These are phyloP conservation scores for Helicorthomorpha holstii DNA, from an alignment of 1,140 invertebrate genomes.

Conservation along the genomic window DNA sequence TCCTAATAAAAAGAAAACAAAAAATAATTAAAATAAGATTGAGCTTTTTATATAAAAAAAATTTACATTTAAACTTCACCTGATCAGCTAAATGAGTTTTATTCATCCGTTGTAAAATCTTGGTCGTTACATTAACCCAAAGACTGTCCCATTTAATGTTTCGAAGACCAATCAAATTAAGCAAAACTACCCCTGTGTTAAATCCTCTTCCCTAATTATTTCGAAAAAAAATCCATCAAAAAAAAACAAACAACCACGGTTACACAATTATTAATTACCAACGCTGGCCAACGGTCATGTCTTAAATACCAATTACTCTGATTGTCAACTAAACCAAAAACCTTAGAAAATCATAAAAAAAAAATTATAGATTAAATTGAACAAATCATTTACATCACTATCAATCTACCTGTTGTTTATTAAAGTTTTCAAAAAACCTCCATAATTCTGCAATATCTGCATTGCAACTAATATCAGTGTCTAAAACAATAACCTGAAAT, in stretches of 20 bases:
- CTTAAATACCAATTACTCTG: neutral
- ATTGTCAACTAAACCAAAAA: constrained; percentile 28
- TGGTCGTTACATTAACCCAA: neutral
- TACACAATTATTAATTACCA: neutral
- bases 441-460: neutral
- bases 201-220: neutral
- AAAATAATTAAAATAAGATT: too few species aligned
- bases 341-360: neutral
- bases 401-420: neutral
- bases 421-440: neutral
- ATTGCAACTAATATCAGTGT: neutral
- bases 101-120: neutral
- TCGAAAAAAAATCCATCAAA: too few species aligned
- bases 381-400: too few species aligned
- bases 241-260: neutral
- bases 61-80: neutral
- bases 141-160: neutral
- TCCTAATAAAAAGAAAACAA: neutral
- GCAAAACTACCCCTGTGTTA: neutral
- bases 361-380: too few species aligned
- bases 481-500: neutral
- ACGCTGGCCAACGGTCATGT: neutral
- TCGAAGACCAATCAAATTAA: neutral
- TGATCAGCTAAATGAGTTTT: neutral
- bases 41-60: neutral